Conservation (phyloP, 2,888 invertebrate species). For the Harpalus rufipes region DNA sequence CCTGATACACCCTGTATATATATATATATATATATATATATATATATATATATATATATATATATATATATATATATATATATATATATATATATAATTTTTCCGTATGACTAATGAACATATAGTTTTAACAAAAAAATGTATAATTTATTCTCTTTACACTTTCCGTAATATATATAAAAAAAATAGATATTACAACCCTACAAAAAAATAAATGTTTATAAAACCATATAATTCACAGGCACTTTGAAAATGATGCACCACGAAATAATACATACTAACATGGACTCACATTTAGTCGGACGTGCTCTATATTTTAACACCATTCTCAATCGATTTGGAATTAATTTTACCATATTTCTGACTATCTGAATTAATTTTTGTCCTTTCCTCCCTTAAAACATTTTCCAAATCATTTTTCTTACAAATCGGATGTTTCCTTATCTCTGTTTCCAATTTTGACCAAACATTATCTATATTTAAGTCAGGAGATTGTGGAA, state of each 20-base stretch:
- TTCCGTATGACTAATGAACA: too few relatives aligned
- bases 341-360: conserved; percentile 23
- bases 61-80: too few relatives aligned
- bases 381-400: conserved; percentile 22
- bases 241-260: background rate
- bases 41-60: too few relatives aligned
- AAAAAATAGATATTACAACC: background rate
- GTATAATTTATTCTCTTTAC: background rate
- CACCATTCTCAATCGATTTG: conserved; percentile 3
- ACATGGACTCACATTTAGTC: background rate
- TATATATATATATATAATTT: too few relatives aligned
- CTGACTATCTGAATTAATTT: background rate
- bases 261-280: background rate
- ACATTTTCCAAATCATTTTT: background rate
- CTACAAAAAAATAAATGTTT: background rate
- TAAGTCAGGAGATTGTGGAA: conserved; percentile 10
- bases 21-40: too few relatives aligned
- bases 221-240: background rate
- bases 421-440: background rate
- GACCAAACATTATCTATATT: conserved; percentile 9
- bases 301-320: background rate
- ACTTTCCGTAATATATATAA: background rate
- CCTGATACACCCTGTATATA: too few relatives aligned
- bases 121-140: too few relatives aligned
- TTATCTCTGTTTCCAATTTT: background rate